Percentiles rank a stretch among this genome's conserved stretches.
phyloP scores from a whole-genome alignment of 2,113 vertebrate species.

The Mesitornis unicolor region DNA sequence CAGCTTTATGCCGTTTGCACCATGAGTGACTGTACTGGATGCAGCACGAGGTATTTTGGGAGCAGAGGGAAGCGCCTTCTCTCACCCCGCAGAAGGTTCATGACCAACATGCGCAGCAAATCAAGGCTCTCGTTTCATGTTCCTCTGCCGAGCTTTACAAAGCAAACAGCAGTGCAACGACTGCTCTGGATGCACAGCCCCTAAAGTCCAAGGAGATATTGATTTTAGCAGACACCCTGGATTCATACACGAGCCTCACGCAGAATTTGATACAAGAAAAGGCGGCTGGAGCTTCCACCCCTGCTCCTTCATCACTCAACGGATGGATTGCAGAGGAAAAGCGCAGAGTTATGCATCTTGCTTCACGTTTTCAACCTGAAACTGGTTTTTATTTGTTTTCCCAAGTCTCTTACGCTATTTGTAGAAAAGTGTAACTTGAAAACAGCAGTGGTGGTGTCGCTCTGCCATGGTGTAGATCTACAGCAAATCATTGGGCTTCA shows the following conservation, averaged over 20 bases:
- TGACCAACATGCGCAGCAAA: not conserved
- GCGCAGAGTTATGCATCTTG: not conserved
- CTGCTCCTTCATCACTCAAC: accelerated
- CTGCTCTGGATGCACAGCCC: not conserved
- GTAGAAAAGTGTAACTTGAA: not conserved
- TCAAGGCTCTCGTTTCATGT: not conserved
- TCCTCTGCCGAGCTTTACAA: not conserved
- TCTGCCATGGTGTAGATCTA: not conserved
- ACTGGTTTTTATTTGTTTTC: not conserved
- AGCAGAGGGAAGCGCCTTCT: not conserved
- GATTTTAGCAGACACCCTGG: not conserved
- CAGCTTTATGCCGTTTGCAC: not conserved
- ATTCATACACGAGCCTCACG: too few species aligned
- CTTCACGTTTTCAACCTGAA: not conserved
- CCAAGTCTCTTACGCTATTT: not conserved
- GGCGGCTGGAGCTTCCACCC: not conserved
- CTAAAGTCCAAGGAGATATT: not conserved
- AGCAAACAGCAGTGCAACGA: not conserved
- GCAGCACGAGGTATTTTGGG: not conserved
- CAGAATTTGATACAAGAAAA: not conserved
- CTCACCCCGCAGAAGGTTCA: not conserved
- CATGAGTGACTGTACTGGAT: not conserved
- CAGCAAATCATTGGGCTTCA: not conserved
- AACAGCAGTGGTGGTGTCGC: not conserved
- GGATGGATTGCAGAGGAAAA: accelerated